Base-by-base conservation (phyloP, 2,888 invertebrate genomes). In the Heliconius sara region DNA sequence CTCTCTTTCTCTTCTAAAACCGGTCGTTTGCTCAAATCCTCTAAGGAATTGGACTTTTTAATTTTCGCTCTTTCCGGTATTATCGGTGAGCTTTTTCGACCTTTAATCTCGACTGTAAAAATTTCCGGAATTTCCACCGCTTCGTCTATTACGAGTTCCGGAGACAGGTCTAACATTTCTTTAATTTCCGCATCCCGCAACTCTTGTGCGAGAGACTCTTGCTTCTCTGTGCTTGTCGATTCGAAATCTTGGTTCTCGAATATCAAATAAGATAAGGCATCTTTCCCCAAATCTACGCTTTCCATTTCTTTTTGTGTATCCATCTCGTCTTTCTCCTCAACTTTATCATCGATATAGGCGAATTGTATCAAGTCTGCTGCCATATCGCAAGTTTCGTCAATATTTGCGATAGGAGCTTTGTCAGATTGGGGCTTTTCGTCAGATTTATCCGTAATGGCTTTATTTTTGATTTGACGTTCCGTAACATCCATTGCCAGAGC, bases 331-430 rank as follows among this genome's bases (percentile, higher is more conserved):
- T 70, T 87, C 52, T 91, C 89, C 4, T 91, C 88, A 12, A 84
- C 86, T 83, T 90, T 91, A 39, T 92, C 92, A 71, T 93, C 93
- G 27, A 93, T 92, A 70, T 84, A 93, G 1, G 90, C 90, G 25
- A 93, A 74, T 60, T 88, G 88, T 65, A 89, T 87, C 75, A 88
- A 84, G 77, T 87, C 85, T 65, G 90, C 89, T 2, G 88, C 81
- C 84, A 92, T 92, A 22, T 94, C 93, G 25, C 89, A 88, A 0
- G 92, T 90, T 82, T 94, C 94, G 27, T 94, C 94, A 19, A 94
- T 94, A 2, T 93, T 93, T 2, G 94, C 94, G 80, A 94, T 94
- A 0, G 94, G 94, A 19, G 94, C 94, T 81, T 93, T 84, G 78
- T 93, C 93, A 76, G 83, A 87, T 82, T 88, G 88, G 65, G 81